Evolutionary conservation across 2,888 invertebrate genomes (phyloP), one percentile per base, ranked within the genome.

Genomic region (Idaea biselata): DNA sequence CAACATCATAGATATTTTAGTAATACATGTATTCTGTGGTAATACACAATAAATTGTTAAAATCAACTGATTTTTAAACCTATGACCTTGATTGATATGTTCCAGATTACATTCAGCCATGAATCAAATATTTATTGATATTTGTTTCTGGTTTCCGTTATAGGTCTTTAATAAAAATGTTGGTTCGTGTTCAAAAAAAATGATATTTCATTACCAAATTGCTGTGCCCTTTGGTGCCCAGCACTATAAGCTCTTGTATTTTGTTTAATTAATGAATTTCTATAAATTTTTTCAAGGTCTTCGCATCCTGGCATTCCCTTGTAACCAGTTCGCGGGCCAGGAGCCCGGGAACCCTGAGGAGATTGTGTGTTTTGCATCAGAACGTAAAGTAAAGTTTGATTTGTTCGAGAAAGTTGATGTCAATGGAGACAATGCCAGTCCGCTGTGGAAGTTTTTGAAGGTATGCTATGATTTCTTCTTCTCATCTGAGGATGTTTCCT

Each of bases 231-330:
- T n/a, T n/a, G n/a, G n/a, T n/a, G n/a, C n/a, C n/a, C n/a, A n/a
- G n/a, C n/a, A n/a, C n/a, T n/a, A n/a, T n/a, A n/a, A n/a, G n/a
- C 25, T 25, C 25, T 53, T 14, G 53, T 16, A 7, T 53, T 53
- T 16, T 4, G 4, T 53, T 53, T n/a, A n/a, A 53, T 53, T 53
- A 16, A 53, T 4, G 8, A 53, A 53, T 53, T 4, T 53, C n/a
- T n/a, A 7, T n/a, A 5, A 53, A 60, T 65, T 59, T 54, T 68
- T 78, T 80, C 25, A 90, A 94, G 95, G 97, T 67, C 88, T 98
- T 55, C 94, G 94, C 72, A 96, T 98, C 73, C 91, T 97, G 66
- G 97, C 95, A 0, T 98, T 98, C 83, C 97, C 97, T 0, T 97
- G 97, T 88, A 97, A 97, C 83, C 97, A 97, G 82, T 97, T 97